These are phyloP conservation scores for Phataginus tetradactyla DNA, from an alignment of 2,797 vertebrate genomes.

Conservation along the genomic window DNA sequence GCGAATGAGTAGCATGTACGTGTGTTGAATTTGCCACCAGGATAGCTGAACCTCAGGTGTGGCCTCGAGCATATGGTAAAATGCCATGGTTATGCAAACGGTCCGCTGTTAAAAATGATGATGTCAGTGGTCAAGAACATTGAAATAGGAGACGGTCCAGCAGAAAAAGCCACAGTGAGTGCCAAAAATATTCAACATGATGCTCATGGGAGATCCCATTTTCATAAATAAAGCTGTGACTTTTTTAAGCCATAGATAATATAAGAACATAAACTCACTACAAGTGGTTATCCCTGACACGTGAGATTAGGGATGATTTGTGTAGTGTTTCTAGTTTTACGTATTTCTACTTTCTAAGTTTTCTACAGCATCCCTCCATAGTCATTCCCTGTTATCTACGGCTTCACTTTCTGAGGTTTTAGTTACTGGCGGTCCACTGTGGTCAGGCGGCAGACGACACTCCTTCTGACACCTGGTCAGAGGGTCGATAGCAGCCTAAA, in stretches of 20 bases:
- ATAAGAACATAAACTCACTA: neutral
- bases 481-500: neutral
- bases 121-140: rapidly evolving
- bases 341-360: neutral
- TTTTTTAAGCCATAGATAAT: neutral
- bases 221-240: neutral
- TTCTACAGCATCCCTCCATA: neutral
- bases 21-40: neutral
- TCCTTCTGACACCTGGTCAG: neutral
- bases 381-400: too few relatives aligned
- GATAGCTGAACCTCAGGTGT: rapidly evolving
- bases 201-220: rapidly evolving
- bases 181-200: too few relatives aligned
- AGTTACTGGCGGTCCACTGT: rapidly evolving
- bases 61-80: neutral
- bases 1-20: neutral
- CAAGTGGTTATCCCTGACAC: too few relatives aligned
- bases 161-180: neutral
- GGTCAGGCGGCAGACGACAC: too few relatives aligned
- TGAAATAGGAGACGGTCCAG: neutral
- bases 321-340: rapidly evolving
- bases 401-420: neutral
- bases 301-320: neutral
- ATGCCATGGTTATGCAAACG: rapidly evolving
- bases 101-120: neutral